Evolutionary conservation across 2,797 vertebrate species (phyloP), one percentile per base, ranked within the genome.

Genomic region (Takifugu ocellatus): DNA sequence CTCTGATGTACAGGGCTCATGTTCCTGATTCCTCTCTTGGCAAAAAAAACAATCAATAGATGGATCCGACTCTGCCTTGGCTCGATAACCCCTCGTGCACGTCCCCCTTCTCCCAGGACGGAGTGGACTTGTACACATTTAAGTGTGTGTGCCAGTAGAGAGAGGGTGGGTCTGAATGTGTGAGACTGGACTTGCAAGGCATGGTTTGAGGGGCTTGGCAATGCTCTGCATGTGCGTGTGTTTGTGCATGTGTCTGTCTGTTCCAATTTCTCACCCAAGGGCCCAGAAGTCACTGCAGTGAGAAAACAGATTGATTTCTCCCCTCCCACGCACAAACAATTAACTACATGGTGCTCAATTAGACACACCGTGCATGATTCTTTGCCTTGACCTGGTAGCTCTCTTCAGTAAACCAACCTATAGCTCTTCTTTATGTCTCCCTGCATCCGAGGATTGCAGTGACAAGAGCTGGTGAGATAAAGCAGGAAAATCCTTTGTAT

Each of bases 291-390:
- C 90, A 90, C 71, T 81, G 87, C 86, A 89, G 88, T 86, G 84
- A 85, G 88, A 89, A 89, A 91, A 90, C 88, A 90, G 90, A 91
- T 92, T 92, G 91, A 91, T 92, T 91, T 89, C 87, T 88, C 82
- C 84, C 87, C 89, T 87, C 89, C 91, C 81, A 90, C 85, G 72
- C 84, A 87, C 87, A 88, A 90, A 91, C 90, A 91, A 92, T 92
- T 91, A 91, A 90, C 91, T 91, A 90, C 87, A 91, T 86, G 81
- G 87, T 63, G 86, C 89, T 91, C 90, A 91, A 91, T 92, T 91
- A 91, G 87, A 89, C 88, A 89, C 88, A 88, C 81, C 87, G 87
- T 74, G 83, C 85, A 88, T 78, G 80, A 78, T 81, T 68, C 63
- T 79, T 82, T 61, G 66, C 75, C 84, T 84, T 89, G 84, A 89